phyloP scores from a whole-genome alignment of 2,888 invertebrate species.

The Deilephila elpenor region DNA sequence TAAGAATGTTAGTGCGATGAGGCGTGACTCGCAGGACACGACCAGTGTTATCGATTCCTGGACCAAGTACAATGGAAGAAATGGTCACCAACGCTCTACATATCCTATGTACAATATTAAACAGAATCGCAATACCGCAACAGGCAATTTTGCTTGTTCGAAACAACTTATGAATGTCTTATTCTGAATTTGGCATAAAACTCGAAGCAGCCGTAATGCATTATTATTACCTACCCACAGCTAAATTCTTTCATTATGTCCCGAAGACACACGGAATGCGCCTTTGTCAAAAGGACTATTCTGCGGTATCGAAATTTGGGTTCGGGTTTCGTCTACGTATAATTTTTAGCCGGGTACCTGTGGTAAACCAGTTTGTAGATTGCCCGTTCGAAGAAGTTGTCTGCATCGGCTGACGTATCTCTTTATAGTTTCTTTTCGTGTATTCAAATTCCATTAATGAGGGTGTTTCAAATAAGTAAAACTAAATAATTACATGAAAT shows the following conservation, averaged over 20 bases:
- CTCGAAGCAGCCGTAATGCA: slow-evolving; percentile 27
- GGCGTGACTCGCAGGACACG: slow-evolving; percentile 66
- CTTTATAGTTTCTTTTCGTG: slow-evolving; percentile 35
- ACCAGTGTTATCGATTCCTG: slow-evolving; percentile 62
- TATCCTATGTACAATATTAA: background rate
- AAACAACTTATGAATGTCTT: slow-evolving; percentile 2
- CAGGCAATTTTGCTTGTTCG: background rate
- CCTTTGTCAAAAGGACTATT: slow-evolving; percentile 68
- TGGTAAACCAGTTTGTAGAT: slow-evolving; percentile 73
- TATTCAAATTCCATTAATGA: background rate
- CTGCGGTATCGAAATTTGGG: slow-evolving; percentile 68
- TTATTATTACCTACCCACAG: slow-evolving; percentile 47
- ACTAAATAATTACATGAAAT: slow-evolving; percentile 60
- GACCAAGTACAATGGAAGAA: slow-evolving; percentile 18
- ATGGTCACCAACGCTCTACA: slow-evolving; percentile 1
- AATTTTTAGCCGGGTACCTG: slow-evolving; percentile 80
- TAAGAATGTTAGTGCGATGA: slow-evolving; percentile 48
- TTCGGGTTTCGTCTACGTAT: slow-evolving; percentile 75
- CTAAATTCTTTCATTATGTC: slow-evolving; percentile 52
- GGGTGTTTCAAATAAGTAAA: slow-evolving; percentile 29
- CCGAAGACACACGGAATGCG: slow-evolving; percentile 68
- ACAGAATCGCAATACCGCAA: background rate
- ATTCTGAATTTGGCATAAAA: slow-evolving; percentile 35
- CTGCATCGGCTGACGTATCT: slow-evolving; percentile 59
- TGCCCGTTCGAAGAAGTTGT: slow-evolving; percentile 66